phyloP scores from a whole-genome alignment of 1,140 invertebrate genomes.

The Aphelenchoides fujianensis region DNA sequence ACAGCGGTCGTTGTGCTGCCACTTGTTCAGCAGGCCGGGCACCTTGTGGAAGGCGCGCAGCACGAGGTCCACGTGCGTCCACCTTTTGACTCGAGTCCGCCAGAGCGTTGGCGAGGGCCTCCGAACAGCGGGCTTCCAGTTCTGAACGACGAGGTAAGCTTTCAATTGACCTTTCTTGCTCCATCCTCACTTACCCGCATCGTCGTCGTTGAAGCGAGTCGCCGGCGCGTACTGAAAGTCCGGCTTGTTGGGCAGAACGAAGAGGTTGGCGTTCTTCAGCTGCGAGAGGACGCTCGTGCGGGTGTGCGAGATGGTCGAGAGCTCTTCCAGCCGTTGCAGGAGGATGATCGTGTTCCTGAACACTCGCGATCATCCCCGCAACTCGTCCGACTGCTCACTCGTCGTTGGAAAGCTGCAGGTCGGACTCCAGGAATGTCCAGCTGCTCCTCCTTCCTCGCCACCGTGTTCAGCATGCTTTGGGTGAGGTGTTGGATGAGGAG shows the following conservation, averaged over 20 bases:
- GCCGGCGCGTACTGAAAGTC: not conserved
- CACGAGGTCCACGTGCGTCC: slow-evolving; percentile 29
- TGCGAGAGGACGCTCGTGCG: not conserved
- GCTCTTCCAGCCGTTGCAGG: slow-evolving; percentile 29
- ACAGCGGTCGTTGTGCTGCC: slow-evolving; percentile 37
- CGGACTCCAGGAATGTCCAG: slow-evolving; percentile 11
- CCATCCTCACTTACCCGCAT: not conserved
- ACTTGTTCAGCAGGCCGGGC: slow-evolving; percentile 21
- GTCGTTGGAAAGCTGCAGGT: not conserved
- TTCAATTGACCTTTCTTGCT: not conserved
- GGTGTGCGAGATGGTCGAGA: not conserved
- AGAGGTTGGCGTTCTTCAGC: slow-evolving; percentile 1
- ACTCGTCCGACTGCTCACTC: not conserved
- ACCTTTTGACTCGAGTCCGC: slow-evolving; percentile 8
- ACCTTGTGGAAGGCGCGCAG: slow-evolving; percentile 23
- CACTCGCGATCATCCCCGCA: not conserved
- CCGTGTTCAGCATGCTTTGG: slow-evolving; percentile 16
- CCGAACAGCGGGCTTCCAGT: not conserved
- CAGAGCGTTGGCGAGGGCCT: not conserved
- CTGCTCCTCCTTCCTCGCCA: slow-evolving; percentile 12
- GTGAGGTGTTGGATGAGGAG: slow-evolving; percentile 18
- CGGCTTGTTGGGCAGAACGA: slow-evolving; percentile 7
- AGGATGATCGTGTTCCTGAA: slow-evolving; percentile 29
- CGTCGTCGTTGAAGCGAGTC: not conserved
- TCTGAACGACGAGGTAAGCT: slow-evolving; percentile 1